phyloP scores from a whole-genome alignment of 2,888 invertebrate genomes.

The Colostygia pectinataria region DNA sequence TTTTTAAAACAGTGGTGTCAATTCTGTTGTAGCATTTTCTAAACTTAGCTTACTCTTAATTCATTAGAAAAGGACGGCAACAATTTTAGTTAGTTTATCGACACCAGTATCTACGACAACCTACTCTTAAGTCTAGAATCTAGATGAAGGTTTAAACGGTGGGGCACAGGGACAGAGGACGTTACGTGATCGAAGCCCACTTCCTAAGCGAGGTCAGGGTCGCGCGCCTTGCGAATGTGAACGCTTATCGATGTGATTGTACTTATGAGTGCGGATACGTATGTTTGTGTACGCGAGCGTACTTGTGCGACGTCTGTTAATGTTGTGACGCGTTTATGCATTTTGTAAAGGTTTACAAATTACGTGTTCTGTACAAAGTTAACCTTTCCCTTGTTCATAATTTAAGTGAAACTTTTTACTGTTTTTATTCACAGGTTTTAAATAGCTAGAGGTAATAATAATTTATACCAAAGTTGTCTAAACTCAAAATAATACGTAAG shows the following conservation, averaged over 20 bases:
- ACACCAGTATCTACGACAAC: too few relatives aligned
- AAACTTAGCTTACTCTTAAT: too few relatives aligned
- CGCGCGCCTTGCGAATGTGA: constrained; percentile 24
- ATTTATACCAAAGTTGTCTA: neutral
- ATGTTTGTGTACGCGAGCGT: constrained; percentile 5
- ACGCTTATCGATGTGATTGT: constrained; percentile 23
- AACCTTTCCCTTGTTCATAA: too few relatives aligned
- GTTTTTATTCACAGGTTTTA: too few relatives aligned
- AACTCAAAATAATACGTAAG: constrained; percentile 5
- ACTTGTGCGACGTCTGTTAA: constrained; percentile 2
- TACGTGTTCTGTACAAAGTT: too few relatives aligned
- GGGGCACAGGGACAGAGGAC: constrained; percentile 17
- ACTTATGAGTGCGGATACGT: constrained; percentile 3
- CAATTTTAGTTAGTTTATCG: too few relatives aligned
- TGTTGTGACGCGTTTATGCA: constrained; percentile 1
- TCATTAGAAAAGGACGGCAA: too few relatives aligned
- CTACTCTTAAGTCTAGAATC: neutral
- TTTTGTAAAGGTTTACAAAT: too few relatives aligned
- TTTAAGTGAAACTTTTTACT: too few relatives aligned
- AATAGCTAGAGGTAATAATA: neutral
- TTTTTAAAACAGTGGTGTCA: too few relatives aligned
- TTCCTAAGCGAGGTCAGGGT: constrained; percentile 35
- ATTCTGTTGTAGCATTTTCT: too few relatives aligned
- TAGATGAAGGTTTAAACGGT: constrained; percentile 12
- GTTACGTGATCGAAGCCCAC: constrained; percentile 33